These are phyloP conservation scores for Toxotes lorentzi DNA, from an alignment of 2,797 vertebrate species.

Conservation along the genomic window DNA sequence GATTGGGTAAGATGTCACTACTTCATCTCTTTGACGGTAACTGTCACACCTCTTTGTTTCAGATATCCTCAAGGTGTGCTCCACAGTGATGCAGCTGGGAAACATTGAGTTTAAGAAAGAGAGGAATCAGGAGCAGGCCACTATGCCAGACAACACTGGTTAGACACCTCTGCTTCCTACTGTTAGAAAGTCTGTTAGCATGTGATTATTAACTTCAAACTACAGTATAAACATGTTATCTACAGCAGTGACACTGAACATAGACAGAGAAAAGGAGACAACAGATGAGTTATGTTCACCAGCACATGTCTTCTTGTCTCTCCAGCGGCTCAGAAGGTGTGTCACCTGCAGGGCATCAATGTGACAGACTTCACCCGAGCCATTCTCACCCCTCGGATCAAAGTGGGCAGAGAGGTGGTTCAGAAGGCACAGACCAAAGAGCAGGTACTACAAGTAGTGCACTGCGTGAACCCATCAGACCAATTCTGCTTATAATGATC, in stretches of 20 bases:
- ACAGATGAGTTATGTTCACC: not conserved
- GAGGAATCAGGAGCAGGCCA: slow-evolving; percentile 97
- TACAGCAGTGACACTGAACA: not conserved
- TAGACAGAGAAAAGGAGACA: not conserved
- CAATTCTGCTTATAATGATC: not conserved
- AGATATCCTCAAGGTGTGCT: slow-evolving; percentile 95
- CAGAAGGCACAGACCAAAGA: slow-evolving; percentile 99
- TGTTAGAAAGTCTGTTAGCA: not conserved
- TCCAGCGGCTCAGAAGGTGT: slow-evolving; percentile 96
- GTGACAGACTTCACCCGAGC: slow-evolving; percentile 97
- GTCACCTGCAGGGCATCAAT: slow-evolving; percentile 96
- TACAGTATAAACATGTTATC: not conserved
- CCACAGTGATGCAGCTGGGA: slow-evolving; percentile 94
- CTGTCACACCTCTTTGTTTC: slow-evolving; percentile 24
- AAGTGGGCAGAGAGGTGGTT: slow-evolving; percentile 96
- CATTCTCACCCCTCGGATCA: slow-evolving; percentile 97
- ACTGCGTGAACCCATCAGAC: not conserved
- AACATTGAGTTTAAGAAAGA: slow-evolving; percentile 99
- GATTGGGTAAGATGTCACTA: not conserved
- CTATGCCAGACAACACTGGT: slow-evolving; percentile 99
- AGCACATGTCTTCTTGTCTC: slow-evolving; percentile 1
- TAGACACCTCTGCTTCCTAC: slow-evolving; percentile 35
- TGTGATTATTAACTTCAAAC: not conserved
- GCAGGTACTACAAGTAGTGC: slow-evolving; percentile 84
- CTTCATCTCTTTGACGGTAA: not conserved